Conservation (phyloP, 2,888 invertebrate species). For the Hemistola chrysoprasaria region DNA sequence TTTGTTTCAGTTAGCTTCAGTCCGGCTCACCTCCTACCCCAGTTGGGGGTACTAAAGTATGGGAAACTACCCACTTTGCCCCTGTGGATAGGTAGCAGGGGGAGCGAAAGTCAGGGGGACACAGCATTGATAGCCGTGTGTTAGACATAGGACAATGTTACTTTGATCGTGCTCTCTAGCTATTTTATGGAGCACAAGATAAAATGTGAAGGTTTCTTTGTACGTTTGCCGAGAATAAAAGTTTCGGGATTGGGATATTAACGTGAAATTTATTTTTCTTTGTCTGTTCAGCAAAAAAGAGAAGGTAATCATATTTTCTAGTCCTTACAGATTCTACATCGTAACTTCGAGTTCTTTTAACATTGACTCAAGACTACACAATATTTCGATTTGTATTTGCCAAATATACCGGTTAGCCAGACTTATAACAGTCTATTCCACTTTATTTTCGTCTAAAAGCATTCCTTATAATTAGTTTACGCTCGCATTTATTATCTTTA, state of each 20-base stretch:
- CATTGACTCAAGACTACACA: no score
- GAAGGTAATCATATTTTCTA: no score
- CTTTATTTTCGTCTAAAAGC: no score
- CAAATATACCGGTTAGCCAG: no score
- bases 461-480: no score
- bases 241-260: slow-evolving; percentile 16
- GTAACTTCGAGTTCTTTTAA: no score
- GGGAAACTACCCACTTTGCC: slow-evolving; percentile 18
- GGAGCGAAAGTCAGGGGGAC: slow-evolving; percentile 29
- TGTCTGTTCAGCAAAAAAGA: neutral
- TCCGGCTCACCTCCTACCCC: slow-evolving; percentile 46
- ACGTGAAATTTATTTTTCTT: slow-evolving; percentile 2
- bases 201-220: slow-evolving; percentile 33
- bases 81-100: neutral
- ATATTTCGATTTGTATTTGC: no score
- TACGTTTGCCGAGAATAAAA: slow-evolving; percentile 15
- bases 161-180: slow-evolving; percentile 48
- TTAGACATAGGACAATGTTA: slow-evolving; percentile 54
- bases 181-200: slow-evolving; percentile 48
- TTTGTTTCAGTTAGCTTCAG: slow-evolving; percentile 74
- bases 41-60: slow-evolving; percentile 4
- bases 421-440: no score
- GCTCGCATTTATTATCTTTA: no score
- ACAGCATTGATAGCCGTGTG: slow-evolving; percentile 58
- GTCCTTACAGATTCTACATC: no score